Evolutionary conservation across 2,888 invertebrate genomes (phyloP).

Genomic region (Callinectes sapidus): DNA sequence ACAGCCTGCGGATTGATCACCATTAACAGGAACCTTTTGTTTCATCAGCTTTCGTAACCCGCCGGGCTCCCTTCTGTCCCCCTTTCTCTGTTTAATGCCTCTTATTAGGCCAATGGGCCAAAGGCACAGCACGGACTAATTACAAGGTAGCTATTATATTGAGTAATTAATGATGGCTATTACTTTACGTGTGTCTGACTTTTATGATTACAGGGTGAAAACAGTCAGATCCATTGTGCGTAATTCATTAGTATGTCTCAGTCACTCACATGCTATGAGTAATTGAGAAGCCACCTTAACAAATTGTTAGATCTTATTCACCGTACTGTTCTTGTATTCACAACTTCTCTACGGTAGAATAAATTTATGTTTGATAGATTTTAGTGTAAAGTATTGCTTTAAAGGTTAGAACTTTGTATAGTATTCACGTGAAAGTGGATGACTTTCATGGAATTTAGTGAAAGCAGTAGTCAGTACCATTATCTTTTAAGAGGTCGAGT

Average conservation of each 20-base stretch:
- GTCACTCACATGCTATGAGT: not conserved
- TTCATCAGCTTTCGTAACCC: not conserved
- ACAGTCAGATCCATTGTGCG: not conserved
- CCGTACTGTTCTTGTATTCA: not conserved
- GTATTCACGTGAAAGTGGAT: not conserved
- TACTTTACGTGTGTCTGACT: conserved; percentile 33
- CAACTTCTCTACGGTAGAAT: not conserved
- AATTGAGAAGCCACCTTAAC: not conserved
- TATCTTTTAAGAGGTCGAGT: too few relatives aligned
- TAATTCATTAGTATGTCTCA: not conserved
- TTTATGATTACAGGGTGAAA: not conserved
- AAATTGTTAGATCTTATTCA: not conserved
- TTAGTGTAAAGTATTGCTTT: not conserved
- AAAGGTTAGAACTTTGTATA: not conserved
- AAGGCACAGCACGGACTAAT: conserved; percentile 37
- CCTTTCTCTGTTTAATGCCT: conserved; percentile 29
- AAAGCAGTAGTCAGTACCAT: not conserved
- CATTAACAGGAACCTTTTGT: not conserved
- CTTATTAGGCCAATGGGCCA: not conserved
- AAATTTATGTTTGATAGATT: not conserved
- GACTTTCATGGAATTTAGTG: not conserved
- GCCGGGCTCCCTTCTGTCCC: not conserved
- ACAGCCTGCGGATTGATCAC: not conserved
- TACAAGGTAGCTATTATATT: conserved; percentile 53
- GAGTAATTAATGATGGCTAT: conserved; percentile 47